Evolutionary conservation across 2,797 vertebrate genomes (phyloP).

Genomic region (Lophura swinhoii): DNA sequence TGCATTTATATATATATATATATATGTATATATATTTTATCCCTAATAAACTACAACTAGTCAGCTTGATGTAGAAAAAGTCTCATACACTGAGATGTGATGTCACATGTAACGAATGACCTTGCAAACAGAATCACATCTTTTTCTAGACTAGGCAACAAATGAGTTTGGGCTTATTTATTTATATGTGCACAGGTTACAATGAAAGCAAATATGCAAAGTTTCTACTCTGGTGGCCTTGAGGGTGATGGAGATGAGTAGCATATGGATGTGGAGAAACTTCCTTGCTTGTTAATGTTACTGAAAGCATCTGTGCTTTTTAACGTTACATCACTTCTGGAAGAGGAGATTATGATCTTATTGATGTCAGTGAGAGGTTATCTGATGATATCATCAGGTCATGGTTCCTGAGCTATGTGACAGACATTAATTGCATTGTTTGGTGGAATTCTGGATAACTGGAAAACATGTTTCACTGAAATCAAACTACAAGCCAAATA

Average conservation of each 20-base stretch:
- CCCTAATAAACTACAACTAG: constrained; percentile 31
- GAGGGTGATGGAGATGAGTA: background rate
- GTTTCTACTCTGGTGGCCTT: background rate
- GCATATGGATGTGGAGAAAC: background rate
- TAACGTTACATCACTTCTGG: background rate
- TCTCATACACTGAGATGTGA: background rate
- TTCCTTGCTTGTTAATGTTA: background rate
- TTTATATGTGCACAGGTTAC: background rate
- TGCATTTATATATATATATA: constrained; percentile 43
- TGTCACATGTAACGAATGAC: background rate
- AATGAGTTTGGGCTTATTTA: background rate
- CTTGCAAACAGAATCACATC: background rate
- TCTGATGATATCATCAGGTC: background rate
- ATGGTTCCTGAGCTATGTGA: background rate
- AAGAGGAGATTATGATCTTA: background rate
- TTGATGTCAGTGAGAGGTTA: background rate
- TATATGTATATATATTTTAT: background rate
- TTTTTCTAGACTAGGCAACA: background rate
- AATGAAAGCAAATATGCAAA: background rate
- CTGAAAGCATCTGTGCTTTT: background rate
- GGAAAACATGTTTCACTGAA: background rate
- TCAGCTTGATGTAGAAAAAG: constrained; percentile 11
- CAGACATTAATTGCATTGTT: background rate
- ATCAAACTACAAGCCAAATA: background rate
- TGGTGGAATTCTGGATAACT: background rate